A percentile compares a stretch with the other conserved stretches of the same genome.
Evolutionary conservation across 2,113 vertebrate genomes (phyloP).

Genomic region (Pseudopodoces humilis): DNA sequence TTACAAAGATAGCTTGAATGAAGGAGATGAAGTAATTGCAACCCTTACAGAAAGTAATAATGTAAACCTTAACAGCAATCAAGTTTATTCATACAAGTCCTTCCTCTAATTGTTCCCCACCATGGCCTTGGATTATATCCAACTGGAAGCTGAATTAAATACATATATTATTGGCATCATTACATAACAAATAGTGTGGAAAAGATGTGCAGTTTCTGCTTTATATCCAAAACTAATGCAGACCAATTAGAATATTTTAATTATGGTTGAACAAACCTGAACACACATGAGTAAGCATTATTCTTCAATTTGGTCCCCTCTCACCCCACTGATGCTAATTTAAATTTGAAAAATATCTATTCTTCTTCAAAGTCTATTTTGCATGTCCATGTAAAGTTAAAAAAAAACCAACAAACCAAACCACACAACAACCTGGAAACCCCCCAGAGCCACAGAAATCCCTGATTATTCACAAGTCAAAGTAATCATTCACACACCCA

Average conservation of each 20-base stretch:
- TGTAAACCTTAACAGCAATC: conserved; percentile 25
- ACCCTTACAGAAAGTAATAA: conserved; percentile 35
- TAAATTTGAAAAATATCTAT: conserved; percentile 37
- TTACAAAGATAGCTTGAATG: conserved; percentile 41
- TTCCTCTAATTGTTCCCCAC: conserved; percentile 41
- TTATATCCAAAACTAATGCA: conserved; percentile 21
- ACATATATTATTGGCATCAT: conserved; percentile 44
- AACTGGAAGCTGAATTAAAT: conserved; percentile 48
- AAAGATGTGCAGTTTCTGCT: conserved; percentile 45
- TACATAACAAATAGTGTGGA: conserved; percentile 41
- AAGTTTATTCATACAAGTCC: conserved; percentile 33
- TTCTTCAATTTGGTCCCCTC: background rate
- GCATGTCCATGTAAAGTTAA: background rate
- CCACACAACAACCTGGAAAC: background rate
- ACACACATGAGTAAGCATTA: background rate
- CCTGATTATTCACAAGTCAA: background rate
- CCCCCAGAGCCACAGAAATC: background rate
- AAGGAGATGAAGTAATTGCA: conserved; percentile 47
- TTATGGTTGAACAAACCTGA: conserved; percentile 49
- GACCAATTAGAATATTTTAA: conserved; percentile 62
- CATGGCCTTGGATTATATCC: conserved; percentile 11
- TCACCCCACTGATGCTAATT: background rate
- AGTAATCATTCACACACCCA: background rate
- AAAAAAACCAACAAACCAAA: background rate
- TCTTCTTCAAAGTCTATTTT: background rate